phyloP scores from a whole-genome alignment of 2,888 invertebrate genomes.

The Elegia similella region DNA sequence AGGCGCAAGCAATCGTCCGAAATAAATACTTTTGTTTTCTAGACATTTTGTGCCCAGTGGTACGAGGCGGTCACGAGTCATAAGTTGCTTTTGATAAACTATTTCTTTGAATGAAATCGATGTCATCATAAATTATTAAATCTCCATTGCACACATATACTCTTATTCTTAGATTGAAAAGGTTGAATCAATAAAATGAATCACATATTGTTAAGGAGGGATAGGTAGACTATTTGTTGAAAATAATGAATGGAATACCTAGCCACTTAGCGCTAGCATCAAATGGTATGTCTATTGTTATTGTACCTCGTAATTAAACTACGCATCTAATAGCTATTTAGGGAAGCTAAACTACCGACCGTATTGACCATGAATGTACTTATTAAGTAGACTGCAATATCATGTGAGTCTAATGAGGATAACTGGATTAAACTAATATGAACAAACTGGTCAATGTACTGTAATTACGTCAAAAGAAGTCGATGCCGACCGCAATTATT shows the following conservation, averaged over 20 bases:
- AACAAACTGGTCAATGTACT: background rate
- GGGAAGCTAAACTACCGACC: background rate
- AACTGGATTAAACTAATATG: slow-evolving; percentile 6
- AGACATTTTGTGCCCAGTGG: slow-evolving; percentile 31
- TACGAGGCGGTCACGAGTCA: background rate
- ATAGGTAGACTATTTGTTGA: slow-evolving; percentile 9
- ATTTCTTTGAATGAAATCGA: background rate
- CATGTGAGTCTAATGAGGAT: slow-evolving; percentile 22
- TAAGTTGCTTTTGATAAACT: background rate
- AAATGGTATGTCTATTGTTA: background rate
- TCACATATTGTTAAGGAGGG: background rate
- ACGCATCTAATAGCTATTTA: background rate
- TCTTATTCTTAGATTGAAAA: background rate
- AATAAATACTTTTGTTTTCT: slow-evolving; percentile 55
- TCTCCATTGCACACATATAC: no score
- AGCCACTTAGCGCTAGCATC: no score
- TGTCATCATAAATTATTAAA: no score
- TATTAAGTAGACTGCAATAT: background rate
- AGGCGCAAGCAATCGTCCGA: slow-evolving; percentile 34
- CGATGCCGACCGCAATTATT: slow-evolving; percentile 7
- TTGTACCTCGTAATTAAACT: background rate
- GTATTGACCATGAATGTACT: background rate
- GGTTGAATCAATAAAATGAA: background rate
- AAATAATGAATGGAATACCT: slow-evolving; percentile 21
- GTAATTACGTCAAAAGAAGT: background rate